Conservation (phyloP, 2,113 vertebrate genomes). For the Charina bottae region DNA sequence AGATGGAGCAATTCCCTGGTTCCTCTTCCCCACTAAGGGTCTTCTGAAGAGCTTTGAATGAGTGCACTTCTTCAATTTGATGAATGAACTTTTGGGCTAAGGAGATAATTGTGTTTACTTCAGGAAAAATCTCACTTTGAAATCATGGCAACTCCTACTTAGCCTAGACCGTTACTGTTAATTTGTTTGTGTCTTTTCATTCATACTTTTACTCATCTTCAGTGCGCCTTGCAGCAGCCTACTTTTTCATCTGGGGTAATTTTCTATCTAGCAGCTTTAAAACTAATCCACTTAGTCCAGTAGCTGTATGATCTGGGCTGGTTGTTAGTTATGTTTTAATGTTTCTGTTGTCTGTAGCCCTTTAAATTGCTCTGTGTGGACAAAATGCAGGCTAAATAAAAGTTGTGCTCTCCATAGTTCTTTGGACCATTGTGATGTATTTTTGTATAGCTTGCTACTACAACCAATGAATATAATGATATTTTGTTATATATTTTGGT, state of each 20-base stretch:
- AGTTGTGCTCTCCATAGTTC: background rate
- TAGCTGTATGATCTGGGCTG: background rate
- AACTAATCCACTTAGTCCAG: background rate
- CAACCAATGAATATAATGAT: background rate
- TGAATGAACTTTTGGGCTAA: background rate
- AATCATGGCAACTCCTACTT: background rate
- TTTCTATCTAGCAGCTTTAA: background rate
- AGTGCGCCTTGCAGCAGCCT: background rate
- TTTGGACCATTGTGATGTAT: background rate
- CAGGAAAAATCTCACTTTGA: background rate
- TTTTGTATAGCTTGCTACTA: background rate
- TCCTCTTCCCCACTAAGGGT: background rate
- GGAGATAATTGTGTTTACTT: background rate
- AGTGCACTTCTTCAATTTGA: background rate
- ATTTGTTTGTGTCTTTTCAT: background rate
- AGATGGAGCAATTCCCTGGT: background rate
- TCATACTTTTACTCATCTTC: background rate
- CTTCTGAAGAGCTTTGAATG: background rate
- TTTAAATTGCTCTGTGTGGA: background rate
- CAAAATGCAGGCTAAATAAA: background rate
- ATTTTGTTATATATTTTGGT: no score
- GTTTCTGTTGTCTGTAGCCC: background rate
- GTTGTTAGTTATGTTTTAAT: background rate
- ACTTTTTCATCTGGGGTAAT: background rate
- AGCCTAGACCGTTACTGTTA: background rate